phyloP scores from a whole-genome alignment of 2,888 invertebrate species.

The Cynaeus angustus region DNA sequence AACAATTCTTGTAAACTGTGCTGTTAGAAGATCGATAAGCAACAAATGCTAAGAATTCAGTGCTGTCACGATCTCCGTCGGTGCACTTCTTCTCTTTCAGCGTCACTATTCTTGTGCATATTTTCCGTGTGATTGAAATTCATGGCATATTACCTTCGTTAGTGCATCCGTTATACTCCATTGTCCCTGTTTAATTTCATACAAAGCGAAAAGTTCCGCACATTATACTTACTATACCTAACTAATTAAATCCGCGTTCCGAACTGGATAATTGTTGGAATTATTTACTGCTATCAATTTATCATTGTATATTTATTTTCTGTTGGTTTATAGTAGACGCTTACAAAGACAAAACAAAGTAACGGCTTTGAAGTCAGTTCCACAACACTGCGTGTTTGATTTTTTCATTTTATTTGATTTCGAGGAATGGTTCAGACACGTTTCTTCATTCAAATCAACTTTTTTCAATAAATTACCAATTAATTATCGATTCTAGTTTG shows the following conservation, averaged over 20 bases:
- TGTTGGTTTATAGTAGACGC: slow-evolving; percentile 8
- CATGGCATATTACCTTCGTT: slow-evolving; percentile 37
- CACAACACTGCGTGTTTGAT: slow-evolving; percentile 10
- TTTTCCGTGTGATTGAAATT: slow-evolving; percentile 25
- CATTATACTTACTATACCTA: slow-evolving; percentile 31
- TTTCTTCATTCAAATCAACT: too few species aligned
- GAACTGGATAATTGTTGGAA: slow-evolving; percentile 40
- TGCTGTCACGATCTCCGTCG: slow-evolving; percentile 1
- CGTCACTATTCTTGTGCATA: slow-evolving; percentile 12
- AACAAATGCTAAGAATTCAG: background rate
- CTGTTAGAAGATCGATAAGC: too few species aligned
- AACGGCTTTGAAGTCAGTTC: slow-evolving; percentile 24
- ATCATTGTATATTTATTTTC: slow-evolving; percentile 35
- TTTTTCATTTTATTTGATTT: slow-evolving; percentile 1
- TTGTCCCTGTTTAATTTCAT: slow-evolving; percentile 29
- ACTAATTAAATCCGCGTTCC: slow-evolving; percentile 43
- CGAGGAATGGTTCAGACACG: background rate
- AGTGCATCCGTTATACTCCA: slow-evolving; percentile 39
- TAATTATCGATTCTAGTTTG: background rate
- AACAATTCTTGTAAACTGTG: background rate
- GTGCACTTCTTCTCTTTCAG: background rate
- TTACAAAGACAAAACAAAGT: slow-evolving; percentile 25
- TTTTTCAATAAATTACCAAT: background rate
- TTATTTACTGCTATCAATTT: slow-evolving; percentile 38
- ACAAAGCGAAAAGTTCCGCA: slow-evolving; percentile 35